Evolutionary conservation across 1,140 invertebrate species (phyloP), one percentile per base, ranked within the genome.

Genomic region (Polypedilum vanderplanki): DNA sequence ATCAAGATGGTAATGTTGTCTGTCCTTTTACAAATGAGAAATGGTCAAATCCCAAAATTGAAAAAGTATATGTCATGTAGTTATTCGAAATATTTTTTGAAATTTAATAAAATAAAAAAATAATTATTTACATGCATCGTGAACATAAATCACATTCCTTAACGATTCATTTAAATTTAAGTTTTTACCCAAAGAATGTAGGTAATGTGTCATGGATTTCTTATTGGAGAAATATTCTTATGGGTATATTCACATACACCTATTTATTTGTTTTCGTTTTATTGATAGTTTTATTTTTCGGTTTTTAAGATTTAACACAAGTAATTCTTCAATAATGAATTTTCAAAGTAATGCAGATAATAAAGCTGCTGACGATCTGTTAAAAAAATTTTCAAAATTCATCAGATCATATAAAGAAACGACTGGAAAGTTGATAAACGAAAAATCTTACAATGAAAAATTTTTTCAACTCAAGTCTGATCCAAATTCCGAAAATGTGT

Each of bases 1-100:
- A 88, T 78, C 90, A 93, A 79, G 95, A 97, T 81, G 95, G 94
- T 15, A 90, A 90, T 79, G 89, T 98, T 40, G 91, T 93, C 74
- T 98, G 96, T 82, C 95, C 95, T 17, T 90, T 95, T 82, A 97
- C 95, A 73, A 94, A 95, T 84, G 92, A 95, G 82, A 88, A 91
- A 76, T 98, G 92, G 85, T 87, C 89, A 65, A 90, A 94, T 81
- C 93, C 93, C 79, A 93, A 95, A 83, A 91, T 93, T 41, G 94
- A 98, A 82, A 98, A 97, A 84, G 95, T 98, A 40, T 98, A 91
- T 83, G 94, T 98, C 22, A 96, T 97, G 94, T 97, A 90, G 46
- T 57, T 57, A 57, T 57, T 57, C 3, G 4, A 57, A 57, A n/a
- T 12, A 57, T 4, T 4, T 15, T 57, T 57, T 57, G 46, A 12